These are phyloP conservation scores for Aporophyla lueneburgensis DNA, from an alignment of 2,888 invertebrate genomes.

Conservation along the genomic window DNA sequence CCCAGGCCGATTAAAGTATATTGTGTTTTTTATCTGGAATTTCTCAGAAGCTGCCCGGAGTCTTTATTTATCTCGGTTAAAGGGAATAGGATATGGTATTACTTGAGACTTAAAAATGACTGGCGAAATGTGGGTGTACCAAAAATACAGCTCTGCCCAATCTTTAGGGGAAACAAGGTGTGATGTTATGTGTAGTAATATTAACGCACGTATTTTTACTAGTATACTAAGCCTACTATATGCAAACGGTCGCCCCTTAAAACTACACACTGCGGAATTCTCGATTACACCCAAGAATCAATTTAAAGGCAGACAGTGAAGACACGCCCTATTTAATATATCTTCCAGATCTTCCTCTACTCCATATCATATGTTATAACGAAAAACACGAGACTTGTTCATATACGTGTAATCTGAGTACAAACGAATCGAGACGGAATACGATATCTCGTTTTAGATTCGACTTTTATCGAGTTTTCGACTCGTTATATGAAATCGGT, in stretches of 20 bases:
- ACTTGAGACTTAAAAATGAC: no score
- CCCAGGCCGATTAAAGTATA: not conserved
- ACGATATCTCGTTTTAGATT: conserved; percentile 52
- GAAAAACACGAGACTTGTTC: conserved; percentile 19
- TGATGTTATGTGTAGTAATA: no score
- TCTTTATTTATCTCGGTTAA: no score
- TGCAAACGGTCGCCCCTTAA: not conserved
- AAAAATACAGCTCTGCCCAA: no score
- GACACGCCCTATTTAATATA: conserved; percentile 46
- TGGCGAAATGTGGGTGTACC: no score
- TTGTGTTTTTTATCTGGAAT: no score
- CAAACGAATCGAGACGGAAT: conserved; percentile 48
- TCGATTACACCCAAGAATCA: conserved; percentile 14
- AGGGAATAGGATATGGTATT: no score
- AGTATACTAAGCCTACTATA: not conserved
- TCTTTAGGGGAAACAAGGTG: no score
- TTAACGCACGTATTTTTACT: not conserved
- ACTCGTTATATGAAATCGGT: conserved; percentile 57
- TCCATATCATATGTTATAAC: conserved; percentile 18
- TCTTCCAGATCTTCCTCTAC: conserved; percentile 2
- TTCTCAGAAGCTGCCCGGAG: no score
- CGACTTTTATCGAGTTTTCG: conserved; percentile 49
- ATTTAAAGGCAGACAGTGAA: not conserved
- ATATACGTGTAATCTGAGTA: conserved; percentile 14
- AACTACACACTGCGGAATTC: not conserved